Conservation (phyloP, 2,113 vertebrate species). For the Spermophilus dauricus region DNA sequence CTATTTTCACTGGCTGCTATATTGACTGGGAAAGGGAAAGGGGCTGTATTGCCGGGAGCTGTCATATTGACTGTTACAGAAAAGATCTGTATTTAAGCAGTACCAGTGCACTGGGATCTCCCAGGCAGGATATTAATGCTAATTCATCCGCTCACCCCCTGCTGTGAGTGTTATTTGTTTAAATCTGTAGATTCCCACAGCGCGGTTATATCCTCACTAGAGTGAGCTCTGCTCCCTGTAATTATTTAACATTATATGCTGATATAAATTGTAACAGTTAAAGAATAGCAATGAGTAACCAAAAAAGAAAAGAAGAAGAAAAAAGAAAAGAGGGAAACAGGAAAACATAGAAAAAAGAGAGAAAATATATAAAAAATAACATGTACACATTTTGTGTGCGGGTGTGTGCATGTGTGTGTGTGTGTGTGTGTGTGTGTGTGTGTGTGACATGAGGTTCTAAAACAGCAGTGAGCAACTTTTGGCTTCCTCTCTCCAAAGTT, state of each 20-base stretch:
- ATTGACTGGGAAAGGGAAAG: slow-evolving; percentile 88
- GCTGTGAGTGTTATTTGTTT: slow-evolving; percentile 99
- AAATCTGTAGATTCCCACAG: slow-evolving; percentile 99
- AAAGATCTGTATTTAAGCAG: slow-evolving; percentile 94
- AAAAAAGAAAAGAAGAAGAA: slow-evolving; percentile 84
- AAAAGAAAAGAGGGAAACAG: slow-evolving; percentile 64
- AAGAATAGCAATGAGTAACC: slow-evolving; percentile 96
- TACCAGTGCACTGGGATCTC: slow-evolving; percentile 92
- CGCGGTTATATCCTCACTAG: slow-evolving; percentile 98
- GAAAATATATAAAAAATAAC: background rate
- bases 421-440: background rate
- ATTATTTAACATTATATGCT: slow-evolving; percentile 99
- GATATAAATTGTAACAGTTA: slow-evolving; percentile 99
- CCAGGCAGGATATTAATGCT: slow-evolving; percentile 99
- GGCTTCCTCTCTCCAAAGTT: slow-evolving; percentile 63
- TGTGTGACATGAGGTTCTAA: slow-evolving; percentile 78
- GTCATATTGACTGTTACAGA: slow-evolving; percentile 91
- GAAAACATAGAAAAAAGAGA: background rate
- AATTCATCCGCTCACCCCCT: slow-evolving; percentile 98
- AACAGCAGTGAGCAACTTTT: slow-evolving; percentile 82
- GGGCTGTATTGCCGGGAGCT: slow-evolving; percentile 88
- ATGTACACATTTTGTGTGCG: accelerated
- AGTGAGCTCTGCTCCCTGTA: slow-evolving; percentile 97
- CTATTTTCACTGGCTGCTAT: slow-evolving; percentile 90
- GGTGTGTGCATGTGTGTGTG: accelerated